Evolutionary conservation across 2,797 vertebrate species (phyloP).

Genomic region (Rhinoraja longicauda): DNA sequence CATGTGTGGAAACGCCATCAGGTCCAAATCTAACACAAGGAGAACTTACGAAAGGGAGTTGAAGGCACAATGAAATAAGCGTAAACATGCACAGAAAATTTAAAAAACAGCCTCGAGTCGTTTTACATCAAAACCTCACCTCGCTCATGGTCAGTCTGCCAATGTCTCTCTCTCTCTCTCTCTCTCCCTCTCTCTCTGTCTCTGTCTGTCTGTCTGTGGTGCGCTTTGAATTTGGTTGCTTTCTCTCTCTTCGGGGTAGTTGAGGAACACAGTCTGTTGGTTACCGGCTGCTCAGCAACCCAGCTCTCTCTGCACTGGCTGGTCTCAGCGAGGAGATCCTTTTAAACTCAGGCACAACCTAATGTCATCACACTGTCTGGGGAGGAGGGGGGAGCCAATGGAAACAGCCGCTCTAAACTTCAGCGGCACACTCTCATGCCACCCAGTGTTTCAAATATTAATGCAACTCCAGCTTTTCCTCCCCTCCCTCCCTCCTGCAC

Average conservation of each 20-base stretch:
- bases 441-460: slow-evolving; percentile 36
- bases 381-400: slow-evolving; percentile 36
- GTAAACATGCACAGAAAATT: not conserved
- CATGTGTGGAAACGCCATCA: not conserved
- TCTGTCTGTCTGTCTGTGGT: no score
- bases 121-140: slow-evolving; percentile 25
- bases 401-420: slow-evolving; percentile 11
- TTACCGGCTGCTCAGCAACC: not conserved
- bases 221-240: not conserved
- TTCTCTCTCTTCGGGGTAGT: not conserved
- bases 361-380: slow-evolving; percentile 24
- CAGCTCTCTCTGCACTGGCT: not conserved
- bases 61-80: slow-evolving; percentile 15
- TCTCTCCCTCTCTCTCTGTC: no score
- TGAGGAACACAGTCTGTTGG: not conserved
- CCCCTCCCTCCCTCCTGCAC: no score
- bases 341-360: slow-evolving; percentile 32
- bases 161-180: not conserved
- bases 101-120: not conserved
- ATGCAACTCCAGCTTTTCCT: not conserved
- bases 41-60: not conserved
- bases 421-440: slow-evolving; percentile 32
- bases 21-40: not conserved
- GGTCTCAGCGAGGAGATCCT: slow-evolving; percentile 19
- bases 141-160: slow-evolving; percentile 23